These are phyloP conservation scores for Catocala nupta DNA, from an alignment of 2,888 invertebrate species.

Conservation along the genomic window DNA sequence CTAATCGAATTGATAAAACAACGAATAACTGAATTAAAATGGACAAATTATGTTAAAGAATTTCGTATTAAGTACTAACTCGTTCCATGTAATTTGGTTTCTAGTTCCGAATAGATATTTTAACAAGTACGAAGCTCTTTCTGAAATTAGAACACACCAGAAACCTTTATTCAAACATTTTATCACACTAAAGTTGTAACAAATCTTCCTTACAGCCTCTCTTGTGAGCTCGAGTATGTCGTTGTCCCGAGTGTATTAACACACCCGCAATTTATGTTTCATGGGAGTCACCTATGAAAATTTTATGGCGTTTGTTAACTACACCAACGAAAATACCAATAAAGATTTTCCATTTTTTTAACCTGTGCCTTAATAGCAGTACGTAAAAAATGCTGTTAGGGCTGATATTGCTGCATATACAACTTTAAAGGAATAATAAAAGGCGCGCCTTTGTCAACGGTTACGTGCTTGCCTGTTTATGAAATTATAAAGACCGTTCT, in stretches of 20 bases:
- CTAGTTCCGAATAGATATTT: conserved; percentile 5
- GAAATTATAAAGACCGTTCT: conserved; percentile 4
- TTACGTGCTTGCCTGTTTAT: background rate
- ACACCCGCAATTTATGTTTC: conserved; percentile 71
- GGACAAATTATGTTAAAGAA: too few species aligned
- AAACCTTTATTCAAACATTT: conserved; percentile 24
- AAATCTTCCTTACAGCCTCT: conserved; percentile 37
- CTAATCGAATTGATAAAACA: too few species aligned
- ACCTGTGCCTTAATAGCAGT: conserved; percentile 20
- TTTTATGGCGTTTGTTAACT: conserved; percentile 69
- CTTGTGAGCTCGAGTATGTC: conserved; percentile 45
- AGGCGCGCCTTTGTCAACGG: conserved; percentile 10
- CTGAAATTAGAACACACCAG: conserved; percentile 14
- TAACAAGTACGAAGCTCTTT: conserved; percentile 14
- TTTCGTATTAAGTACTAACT: conserved; percentile 4
- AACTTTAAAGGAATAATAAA: conserved; percentile 20
- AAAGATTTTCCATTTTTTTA: conserved; percentile 56
- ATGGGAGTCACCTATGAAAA: conserved; percentile 70
- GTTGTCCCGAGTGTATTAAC: conserved; percentile 66
- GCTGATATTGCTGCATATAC: conserved; percentile 16
- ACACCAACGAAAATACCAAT: conserved; percentile 58
- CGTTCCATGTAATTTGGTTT: conserved; percentile 13
- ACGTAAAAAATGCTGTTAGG: conserved; percentile 34
- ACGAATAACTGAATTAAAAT: background rate
- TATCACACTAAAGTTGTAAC: conserved; percentile 39